Evolutionary conservation across 2,888 invertebrate genomes (phyloP).

Genomic region (Pterostichus madidus): DNA sequence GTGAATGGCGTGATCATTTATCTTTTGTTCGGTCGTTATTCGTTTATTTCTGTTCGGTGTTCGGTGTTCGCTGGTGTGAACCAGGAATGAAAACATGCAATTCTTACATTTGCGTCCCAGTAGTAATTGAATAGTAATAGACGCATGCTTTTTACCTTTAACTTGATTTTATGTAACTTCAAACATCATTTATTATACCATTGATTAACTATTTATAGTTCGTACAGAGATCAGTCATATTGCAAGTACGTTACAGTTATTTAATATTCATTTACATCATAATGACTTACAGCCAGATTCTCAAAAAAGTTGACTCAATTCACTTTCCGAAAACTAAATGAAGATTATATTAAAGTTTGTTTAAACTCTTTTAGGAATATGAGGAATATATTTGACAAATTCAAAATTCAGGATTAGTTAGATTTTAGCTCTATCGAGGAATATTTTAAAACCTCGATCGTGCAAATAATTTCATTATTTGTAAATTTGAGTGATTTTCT

Average conservation of each 20-base stretch:
- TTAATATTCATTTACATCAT: too few species aligned
- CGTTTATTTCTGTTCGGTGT: constrained; percentile 38
- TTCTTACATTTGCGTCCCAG: constrained; percentile 37
- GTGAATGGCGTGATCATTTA: constrained; percentile 56
- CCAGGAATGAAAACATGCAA: constrained; percentile 33
- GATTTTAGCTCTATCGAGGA: too few species aligned
- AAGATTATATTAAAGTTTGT: too few species aligned
- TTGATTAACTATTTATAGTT: constrained; percentile 28
- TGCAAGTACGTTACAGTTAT: too few species aligned
- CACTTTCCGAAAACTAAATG: too few species aligned
- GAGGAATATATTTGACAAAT: too few species aligned
- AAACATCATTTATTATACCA: constrained; percentile 18
- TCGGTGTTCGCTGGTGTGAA: constrained; percentile 39
- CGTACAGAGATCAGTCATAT: constrained; percentile 2
- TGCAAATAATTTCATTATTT: too few species aligned
- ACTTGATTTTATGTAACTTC: constrained; percentile 7
- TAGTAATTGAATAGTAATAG: constrained; percentile 40
- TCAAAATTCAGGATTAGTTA: too few species aligned
- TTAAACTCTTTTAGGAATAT: too few species aligned
- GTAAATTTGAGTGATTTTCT: not conserved
- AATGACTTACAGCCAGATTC: too few species aligned
- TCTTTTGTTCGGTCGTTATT: constrained; percentile 56
- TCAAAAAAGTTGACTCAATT: too few species aligned
- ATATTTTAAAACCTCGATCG: too few species aligned
- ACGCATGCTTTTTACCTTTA: not conserved